Conservation (phyloP, 2,113 vertebrate genomes). For the Tonatia bakeri region DNA sequence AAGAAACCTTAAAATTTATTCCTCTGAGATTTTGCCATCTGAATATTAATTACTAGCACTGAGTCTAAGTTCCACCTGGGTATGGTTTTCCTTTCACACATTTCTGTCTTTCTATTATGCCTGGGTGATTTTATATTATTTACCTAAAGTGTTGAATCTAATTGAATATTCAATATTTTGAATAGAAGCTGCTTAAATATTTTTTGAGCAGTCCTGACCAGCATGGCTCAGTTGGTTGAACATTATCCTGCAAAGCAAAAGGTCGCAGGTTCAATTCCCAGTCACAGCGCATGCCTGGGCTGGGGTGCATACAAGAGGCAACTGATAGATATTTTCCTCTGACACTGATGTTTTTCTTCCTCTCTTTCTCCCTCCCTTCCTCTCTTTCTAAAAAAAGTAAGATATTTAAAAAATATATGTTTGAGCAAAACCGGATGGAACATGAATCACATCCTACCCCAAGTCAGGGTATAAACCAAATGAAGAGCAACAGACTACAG, state of each 20-base stretch:
- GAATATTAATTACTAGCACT: neutral
- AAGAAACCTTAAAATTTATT: neutral
- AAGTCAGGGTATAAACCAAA: neutral
- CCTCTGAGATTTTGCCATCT: neutral
- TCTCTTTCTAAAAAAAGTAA: no score
- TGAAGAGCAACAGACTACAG: neutral
- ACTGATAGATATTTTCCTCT: no score
- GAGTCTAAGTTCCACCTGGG: neutral
- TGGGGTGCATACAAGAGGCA: no score
- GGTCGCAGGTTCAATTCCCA: no score
- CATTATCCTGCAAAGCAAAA: no score
- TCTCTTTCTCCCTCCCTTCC: no score
- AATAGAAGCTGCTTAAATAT: neutral
- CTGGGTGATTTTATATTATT: neutral
- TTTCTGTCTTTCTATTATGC: neutral
- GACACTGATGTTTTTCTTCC: no score
- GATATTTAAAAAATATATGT: neutral
- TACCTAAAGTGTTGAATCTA: conserved; percentile 21
- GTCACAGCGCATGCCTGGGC: no score
- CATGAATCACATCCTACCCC: neutral
- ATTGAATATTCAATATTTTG: neutral
- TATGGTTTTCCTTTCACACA: neutral
- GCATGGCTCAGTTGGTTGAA: no score
- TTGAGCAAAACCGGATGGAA: neutral
- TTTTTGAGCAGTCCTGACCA: neutral